These are phyloP conservation scores for Drosophila subobscura DNA, from an alignment of 1,140 invertebrate species.

Conservation along the genomic window DNA sequence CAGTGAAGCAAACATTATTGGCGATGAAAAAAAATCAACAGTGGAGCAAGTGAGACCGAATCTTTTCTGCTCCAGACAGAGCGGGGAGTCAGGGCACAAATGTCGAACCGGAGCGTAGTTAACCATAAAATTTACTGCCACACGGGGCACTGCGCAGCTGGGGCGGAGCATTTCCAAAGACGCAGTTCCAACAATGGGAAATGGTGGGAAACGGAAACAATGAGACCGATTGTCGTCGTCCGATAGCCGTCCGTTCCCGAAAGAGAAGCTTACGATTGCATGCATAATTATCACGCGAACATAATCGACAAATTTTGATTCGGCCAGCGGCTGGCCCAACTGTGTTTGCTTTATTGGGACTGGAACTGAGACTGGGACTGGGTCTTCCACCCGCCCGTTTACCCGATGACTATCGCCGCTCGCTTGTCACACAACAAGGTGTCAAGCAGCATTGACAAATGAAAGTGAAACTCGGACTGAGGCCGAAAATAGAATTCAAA, in stretches of 20 bases:
- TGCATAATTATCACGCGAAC: constrained; percentile 77
- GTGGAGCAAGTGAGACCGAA: too few species aligned
- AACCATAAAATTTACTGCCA: constrained; percentile 78
- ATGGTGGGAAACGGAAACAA: constrained; percentile 80
- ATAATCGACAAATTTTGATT: constrained; percentile 66
- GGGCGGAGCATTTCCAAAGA: constrained; percentile 47
- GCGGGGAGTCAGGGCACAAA: background rate
- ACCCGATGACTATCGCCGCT: constrained; percentile 55
- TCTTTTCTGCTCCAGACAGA: too few species aligned
- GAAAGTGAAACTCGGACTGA: constrained; percentile 63
- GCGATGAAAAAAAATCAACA: too few species aligned
- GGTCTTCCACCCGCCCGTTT: background rate
- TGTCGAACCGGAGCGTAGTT: constrained; percentile 54
- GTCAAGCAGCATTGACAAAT: constrained; percentile 76
- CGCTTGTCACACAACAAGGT: constrained; percentile 60
- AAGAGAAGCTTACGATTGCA: constrained; percentile 60
- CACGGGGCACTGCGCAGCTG: constrained; percentile 40
- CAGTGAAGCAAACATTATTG: too few species aligned
- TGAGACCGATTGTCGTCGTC: constrained; percentile 75
- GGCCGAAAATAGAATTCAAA: constrained; percentile 5
- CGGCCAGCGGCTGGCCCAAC: constrained; percentile 37
- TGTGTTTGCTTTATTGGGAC: constrained; percentile 52
- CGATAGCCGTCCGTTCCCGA: constrained; percentile 25
- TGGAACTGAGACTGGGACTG: constrained; percentile 6
- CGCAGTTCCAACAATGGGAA: constrained; percentile 60